Base-by-base conservation (phyloP, 2,113 vertebrate genomes). In the Microcebus lehilahytsara region DNA sequence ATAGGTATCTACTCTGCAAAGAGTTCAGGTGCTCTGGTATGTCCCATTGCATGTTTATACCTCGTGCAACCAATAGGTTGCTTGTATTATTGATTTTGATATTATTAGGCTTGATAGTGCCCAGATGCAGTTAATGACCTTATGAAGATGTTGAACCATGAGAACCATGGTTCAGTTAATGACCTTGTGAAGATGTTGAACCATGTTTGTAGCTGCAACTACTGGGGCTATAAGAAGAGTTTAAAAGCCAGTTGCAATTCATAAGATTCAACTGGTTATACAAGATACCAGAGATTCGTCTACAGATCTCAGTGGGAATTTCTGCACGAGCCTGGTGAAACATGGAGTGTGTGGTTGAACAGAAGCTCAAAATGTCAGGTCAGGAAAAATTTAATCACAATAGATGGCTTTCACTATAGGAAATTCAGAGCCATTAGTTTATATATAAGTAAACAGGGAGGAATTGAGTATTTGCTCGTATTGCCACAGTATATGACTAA, bases 121-220 rank as follows among this genome's bases (percentile, higher is more conserved):
- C 46, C 51, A 93, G 60, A 93, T 96, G 72, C 84, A 86, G n/a
- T 94, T 30, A 66, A 83, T 91, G 96, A 90, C 62, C 53, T 95
- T 95, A 96, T 53, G 84, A 97, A 98, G 92, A 88, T 96, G 56
- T 5, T 91, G 51, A 97, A 93, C 46, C 42, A 53, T 94, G 93
- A 93, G 95, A 98, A 66, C 42, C 42, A 42, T 42, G 42, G 5
- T 42, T 42, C 84, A 86, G n/a, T 94, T 30, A 69, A 83, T 91
- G 96, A 90, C 62, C 53, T 95, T 95, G 95, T 58, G 84, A 97
- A 98, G 92, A 88, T 96, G 56, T 5, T 91, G 51, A 97, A 93
- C 46, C 42, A 53, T 85, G 93, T 62, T 94, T 83, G 83, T 42
- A 96, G 89, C 62, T 92, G 60, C 58, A 92, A 93, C 91, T 80